Evolutionary conservation across 2,888 invertebrate species (phyloP), one percentile per base, ranked within the genome.

Genomic region (Rotaria magnacalcarata): DNA sequence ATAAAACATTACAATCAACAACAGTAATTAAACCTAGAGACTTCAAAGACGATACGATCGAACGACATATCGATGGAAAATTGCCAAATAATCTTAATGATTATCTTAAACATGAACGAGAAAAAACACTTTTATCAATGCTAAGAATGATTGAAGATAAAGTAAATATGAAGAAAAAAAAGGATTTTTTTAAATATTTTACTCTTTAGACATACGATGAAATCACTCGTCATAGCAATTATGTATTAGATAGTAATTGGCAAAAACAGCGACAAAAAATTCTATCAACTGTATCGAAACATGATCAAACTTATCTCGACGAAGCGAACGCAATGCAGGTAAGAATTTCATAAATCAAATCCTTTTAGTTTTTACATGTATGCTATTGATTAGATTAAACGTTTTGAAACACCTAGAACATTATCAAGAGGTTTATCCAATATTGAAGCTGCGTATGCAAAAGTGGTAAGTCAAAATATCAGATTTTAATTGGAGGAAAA

Each of bases 91-190:
- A 80, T 80, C n/a, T 80, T 10, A 43, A 80, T 80, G 80, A 80
- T 47, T 47, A 80, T 80, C 47, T 80, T 24, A 80, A 80, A 80
- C 43, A 80, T 47, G 80, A 80, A 80, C 47, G 80, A 47, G 80
- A 80, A n/a, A 80, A 47, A 80, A 47, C 80, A n/a, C n/a, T 80
- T 11, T 11, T 80, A 80, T 47, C 80, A 11, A 80, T 80, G 80
- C n/a, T 80, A n/a, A 80, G 80, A 80, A 80, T 47, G 47, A 80
- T 80, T 47, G 80, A 80, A 80, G 80, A 80, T 80, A 80, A 47
- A 80, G 74, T 74, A 74, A 41, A 34, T 34, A 34, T 34, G 34
- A 34, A 34, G 6, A 58, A 34, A 27, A 8, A 14, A 27, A 34
- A 27, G 8, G 6, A 8, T 11, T 67, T n/a, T 11, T 14, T 27